Conservation (phyloP, 2,888 invertebrate species). For the Gandaritis pyraliata region DNA sequence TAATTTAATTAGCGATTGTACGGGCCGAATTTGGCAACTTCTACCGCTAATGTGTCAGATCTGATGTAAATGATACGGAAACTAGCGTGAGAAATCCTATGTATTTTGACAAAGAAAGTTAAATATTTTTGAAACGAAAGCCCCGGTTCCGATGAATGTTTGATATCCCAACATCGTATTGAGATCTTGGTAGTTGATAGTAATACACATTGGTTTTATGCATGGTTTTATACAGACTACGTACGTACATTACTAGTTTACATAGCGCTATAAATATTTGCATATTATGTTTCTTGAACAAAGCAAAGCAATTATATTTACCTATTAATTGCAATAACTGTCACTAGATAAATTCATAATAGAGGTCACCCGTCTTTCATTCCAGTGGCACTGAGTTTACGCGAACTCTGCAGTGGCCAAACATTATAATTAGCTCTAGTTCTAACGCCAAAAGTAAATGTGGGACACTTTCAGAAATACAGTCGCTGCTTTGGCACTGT, state of each 20-base stretch:
- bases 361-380: constrained; percentile 31
- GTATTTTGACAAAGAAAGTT: constrained; percentile 46
- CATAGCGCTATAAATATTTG: constrained; percentile 10
- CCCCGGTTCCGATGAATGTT: constrained; percentile 33
- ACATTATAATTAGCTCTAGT: constrained; percentile 59
- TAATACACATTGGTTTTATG: constrained; percentile 8
- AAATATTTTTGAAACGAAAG: constrained; percentile 49
- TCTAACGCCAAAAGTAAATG: constrained; percentile 62
- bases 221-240: constrained; percentile 3
- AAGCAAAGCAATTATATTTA: constrained; percentile 21
- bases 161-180: constrained; percentile 35
- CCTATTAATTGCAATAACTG: constrained; percentile 19
- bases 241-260: constrained; percentile 10
- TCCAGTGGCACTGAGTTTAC: constrained; percentile 43
- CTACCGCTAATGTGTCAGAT: constrained; percentile 14
- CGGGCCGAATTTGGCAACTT: constrained; percentile 16
- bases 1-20: constrained; percentile 36
- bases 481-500: constrained; percentile 54
- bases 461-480: constrained; percentile 63
- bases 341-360: constrained; percentile 4
- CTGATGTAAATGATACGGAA: constrained; percentile 42
- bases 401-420: constrained; percentile 61
- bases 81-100: constrained; percentile 50
- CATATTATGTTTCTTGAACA: constrained; percentile 16
- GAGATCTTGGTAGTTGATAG: constrained; percentile 10